phyloP scores from a whole-genome alignment of 2,797 vertebrate genomes.

The Microctenopoma lineatum region DNA sequence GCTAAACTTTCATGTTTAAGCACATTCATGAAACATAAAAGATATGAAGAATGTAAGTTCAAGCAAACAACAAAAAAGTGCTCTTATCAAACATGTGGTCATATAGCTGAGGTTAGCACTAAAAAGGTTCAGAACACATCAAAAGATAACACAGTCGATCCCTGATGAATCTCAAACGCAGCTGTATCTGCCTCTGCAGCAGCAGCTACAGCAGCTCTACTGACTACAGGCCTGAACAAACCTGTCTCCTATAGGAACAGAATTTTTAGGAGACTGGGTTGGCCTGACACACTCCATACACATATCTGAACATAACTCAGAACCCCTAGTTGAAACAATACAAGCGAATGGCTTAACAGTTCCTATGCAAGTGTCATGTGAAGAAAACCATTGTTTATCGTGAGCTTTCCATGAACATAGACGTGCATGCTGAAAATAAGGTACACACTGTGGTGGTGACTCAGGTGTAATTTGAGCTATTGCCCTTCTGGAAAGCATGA shows the following conservation, averaged over 20 bases:
- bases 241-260: neutral
- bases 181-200: conserved; percentile 58
- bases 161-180: conserved; percentile 63
- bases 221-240: conserved; percentile 39
- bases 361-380: neutral
- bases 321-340: neutral
- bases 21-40: neutral
- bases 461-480: conserved; percentile 38
- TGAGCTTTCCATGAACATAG: conserved; percentile 8
- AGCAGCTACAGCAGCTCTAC: conserved; percentile 53
- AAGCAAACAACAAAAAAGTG: conserved; percentile 8
- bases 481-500: conserved; percentile 34
- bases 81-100: conserved; percentile 10
- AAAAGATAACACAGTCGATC: conserved; percentile 40
- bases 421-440: conserved; percentile 12
- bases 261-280: too few species aligned
- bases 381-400: neutral
- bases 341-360: neutral
- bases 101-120: conserved; percentile 52
- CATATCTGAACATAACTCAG: conserved; percentile 21
- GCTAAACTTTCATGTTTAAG: neutral
- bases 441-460: conserved; percentile 13
- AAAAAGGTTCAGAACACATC: conserved; percentile 41
- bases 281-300: conserved; percentile 33
- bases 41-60: neutral